phyloP scores from a whole-genome alignment of 2,797 vertebrate species.

The Peromyscus attwateri region DNA sequence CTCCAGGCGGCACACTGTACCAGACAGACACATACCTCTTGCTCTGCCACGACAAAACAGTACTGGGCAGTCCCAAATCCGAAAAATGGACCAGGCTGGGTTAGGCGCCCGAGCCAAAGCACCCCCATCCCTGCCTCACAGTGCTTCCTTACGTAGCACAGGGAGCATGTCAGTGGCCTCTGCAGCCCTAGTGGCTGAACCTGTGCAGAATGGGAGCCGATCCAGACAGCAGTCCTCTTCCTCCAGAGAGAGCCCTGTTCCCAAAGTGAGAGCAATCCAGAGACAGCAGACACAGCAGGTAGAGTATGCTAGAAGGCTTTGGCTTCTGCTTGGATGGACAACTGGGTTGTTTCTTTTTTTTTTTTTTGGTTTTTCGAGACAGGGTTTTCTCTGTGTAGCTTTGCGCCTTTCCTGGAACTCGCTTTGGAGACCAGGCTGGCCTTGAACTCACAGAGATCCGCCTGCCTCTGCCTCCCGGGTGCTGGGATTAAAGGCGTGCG shows the following conservation, averaged over 20 bases:
- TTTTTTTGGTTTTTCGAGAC: too few species aligned
- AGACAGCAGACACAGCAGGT: constrained; percentile 92
- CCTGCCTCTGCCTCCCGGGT: too few species aligned
- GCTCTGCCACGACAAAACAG: constrained; percentile 93
- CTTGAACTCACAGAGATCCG: too few species aligned
- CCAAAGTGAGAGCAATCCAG: constrained; percentile 89
- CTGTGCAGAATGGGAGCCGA: constrained; percentile 87
- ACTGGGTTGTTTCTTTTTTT: not conserved
- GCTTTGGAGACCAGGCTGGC: too few species aligned
- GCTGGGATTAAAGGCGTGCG: too few species aligned
- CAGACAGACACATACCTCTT: constrained; percentile 89
- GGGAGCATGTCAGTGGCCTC: constrained; percentile 89
- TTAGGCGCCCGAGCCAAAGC: constrained; percentile 89
- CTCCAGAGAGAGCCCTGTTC: constrained; percentile 91
- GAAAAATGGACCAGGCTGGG: constrained; percentile 91
- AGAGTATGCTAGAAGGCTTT: constrained; percentile 12
- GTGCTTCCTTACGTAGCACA: constrained; percentile 91
- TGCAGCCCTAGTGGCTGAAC: constrained; percentile 87
- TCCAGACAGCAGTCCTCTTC: constrained; percentile 91
- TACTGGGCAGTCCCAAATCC: constrained; percentile 93
- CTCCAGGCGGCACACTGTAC: constrained; percentile 87
- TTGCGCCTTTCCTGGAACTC: too few species aligned
- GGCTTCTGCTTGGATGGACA: not conserved
- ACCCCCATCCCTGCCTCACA: constrained; percentile 90
- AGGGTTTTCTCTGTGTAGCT: too few species aligned